Evolutionary conservation across 2,113 vertebrate species (phyloP), one percentile per base, ranked within the genome.

Genomic region (Turdus rufiventris): DNA sequence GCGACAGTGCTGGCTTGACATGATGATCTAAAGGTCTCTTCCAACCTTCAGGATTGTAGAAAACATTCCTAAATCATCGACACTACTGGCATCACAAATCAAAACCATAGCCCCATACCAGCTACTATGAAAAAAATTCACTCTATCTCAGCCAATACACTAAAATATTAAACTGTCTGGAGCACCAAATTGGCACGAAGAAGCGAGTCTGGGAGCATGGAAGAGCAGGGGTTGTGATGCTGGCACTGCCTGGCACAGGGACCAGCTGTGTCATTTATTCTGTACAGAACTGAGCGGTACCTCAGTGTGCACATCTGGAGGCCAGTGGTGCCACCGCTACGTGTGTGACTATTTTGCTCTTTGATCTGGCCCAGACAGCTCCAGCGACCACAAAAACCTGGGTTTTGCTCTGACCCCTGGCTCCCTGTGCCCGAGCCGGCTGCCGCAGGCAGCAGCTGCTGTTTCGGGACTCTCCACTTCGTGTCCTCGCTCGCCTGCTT

Each of bases 401-500:
- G 8, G 23, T 1, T 5, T 33, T 26, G 5, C 13, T 36, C 48
- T 3, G 29, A 12, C 1, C 29, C 34, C 34, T 56, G 48, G 24
- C 50, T 16, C 14, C 14, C 40, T 26, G 50, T 3, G 23, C 58
- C 8, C 0, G 28, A 88, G 67, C 71, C 12, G 4, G 29, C 45
- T n/a, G 25, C 47, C 3, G 12, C 6, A 2, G 33, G 31, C 34
- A 31, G 54, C 17, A 40, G 47, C n/a, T 97, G 95, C n/a, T 71
- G 5, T 96, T 76, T 7, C 20, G 0, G 3, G n/a, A n/a, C 11
- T 71, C 43, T 86, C 96, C 97, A 65, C 96, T 36, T 50, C 71
- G 94, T 33, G 96, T 95, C 97, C 94, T 93, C 94, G 5, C 77
- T 92, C 50, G 61, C 92, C 87, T 47, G 50, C 75, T 74, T 91